Evolutionary conservation across 2,797 vertebrate species (phyloP), one percentile per base, ranked within the genome.

Genomic region (Molossus alvarezi): DNA sequence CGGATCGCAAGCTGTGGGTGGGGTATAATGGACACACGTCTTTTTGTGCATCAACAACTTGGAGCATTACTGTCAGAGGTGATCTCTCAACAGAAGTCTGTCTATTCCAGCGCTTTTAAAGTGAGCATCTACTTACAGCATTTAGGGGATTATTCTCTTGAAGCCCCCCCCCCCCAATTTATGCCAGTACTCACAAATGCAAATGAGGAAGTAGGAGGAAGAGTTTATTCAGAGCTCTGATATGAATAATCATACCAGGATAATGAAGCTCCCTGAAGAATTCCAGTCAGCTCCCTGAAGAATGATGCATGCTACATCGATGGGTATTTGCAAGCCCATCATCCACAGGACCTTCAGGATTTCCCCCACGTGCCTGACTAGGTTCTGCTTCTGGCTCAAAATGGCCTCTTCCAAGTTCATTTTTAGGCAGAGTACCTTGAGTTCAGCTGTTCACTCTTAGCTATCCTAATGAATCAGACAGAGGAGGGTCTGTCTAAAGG

Each of bases 321-420:
- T 88, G 76, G 93, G 37, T 72, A 33, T 41, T 60, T 45, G 45
- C 29, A 48, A 91, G 57, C 60, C 71, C 58, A n/a, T 14, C 20
- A 33, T 57, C 80, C 79, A 80, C 3, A 69, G 67, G 48, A 88
- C 85, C 92, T 71, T 45, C 58, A 87, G 33, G 60, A 76, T 94
- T 81, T 91, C 45, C 96, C 53, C 77, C 73, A 90, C 1, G 5
- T 94, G 90, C 21, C 76, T 69, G 33, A 60, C 10, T 77, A 9
- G 69, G 17, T 53, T 84, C 86, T 95, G 58, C 57, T 72, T 89
- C 41, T 71, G 53, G 79, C 45, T 97, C 91, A 97, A 97, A 94
- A 97, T 97, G 93, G 90, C 93, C 60, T 94, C 96, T 96, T 88
- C 21, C 17, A 91, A 88, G 72, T 96, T 94, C 93, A 58, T 94